Conservation (phyloP, 2,797 vertebrate species). For the Myripristis jacobus region DNA sequence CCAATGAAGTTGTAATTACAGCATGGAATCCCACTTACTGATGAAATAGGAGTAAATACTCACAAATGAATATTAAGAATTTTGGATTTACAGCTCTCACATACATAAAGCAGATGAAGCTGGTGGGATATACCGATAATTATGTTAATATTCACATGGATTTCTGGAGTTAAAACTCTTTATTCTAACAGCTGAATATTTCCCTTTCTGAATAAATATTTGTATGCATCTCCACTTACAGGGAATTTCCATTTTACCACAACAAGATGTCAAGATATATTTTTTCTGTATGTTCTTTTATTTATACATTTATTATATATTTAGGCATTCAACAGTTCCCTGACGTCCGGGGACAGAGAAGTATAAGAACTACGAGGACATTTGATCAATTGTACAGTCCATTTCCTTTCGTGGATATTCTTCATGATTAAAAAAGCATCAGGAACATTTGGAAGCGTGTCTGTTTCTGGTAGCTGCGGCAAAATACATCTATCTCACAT, state of each 20-base stretch:
- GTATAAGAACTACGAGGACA: not conserved
- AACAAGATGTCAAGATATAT: not conserved
- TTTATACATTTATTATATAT: not conserved
- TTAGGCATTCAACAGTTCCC: not conserved
- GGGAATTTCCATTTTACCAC: too few relatives aligned
- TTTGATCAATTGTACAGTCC: too few relatives aligned
- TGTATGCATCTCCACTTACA: too few relatives aligned
- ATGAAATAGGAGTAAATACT: not conserved
- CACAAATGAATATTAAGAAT: too few relatives aligned
- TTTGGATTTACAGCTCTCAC: too few relatives aligned
- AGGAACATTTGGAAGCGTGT: not conserved
- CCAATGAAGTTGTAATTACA: not conserved
- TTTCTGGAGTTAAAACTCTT: too few relatives aligned
- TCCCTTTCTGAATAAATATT: too few relatives aligned
- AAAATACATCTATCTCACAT: not conserved
- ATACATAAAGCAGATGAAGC: too few relatives aligned
- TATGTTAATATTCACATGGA: too few relatives aligned
- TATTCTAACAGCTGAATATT: too few relatives aligned
- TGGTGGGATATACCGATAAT: too few relatives aligned
- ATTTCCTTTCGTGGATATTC: too few relatives aligned
- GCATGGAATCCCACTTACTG: not conserved
- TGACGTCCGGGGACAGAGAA: not conserved
- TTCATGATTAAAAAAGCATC: not conserved
- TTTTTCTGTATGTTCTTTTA: not conserved
- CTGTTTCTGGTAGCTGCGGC: not conserved